Percentiles rank a stretch among this genome's conserved stretches.
Conservation (phyloP, 2,113 vertebrate genomes). For the Puntigrus tetrazona region DNA sequence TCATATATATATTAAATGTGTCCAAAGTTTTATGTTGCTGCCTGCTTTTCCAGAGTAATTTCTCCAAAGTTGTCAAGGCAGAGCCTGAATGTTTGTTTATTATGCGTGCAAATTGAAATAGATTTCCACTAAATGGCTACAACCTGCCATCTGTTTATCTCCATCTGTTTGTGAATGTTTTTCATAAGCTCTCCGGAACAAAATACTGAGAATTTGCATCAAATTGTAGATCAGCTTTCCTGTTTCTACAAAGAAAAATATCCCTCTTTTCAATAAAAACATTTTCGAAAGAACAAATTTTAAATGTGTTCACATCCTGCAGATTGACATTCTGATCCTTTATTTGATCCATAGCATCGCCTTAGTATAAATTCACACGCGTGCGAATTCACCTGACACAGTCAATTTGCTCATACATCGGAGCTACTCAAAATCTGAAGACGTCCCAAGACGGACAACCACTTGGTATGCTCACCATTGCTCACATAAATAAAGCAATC, state of each 20-base stretch:
- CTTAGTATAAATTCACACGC: constrained; percentile 40
- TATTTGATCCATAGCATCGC: constrained; percentile 32
- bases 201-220: constrained; percentile 12
- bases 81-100: constrained; percentile 27
- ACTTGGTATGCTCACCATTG: constrained; percentile 22
- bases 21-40: not conserved
- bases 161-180: constrained; percentile 24
- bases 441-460: constrained; percentile 39
- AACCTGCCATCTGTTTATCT: constrained; percentile 18
- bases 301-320: not conserved
- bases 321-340: constrained; percentile 19
- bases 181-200: not conserved
- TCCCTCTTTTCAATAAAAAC: not conserved
- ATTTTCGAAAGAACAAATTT: not conserved
- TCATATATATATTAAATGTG: not conserved
- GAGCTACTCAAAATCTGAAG: constrained; percentile 34
- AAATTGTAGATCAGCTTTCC: not conserved
- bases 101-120: constrained; percentile 27
- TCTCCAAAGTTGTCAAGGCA: not conserved
- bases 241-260: not conserved
- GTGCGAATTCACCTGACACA: constrained; percentile 34
- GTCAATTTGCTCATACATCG: not conserved
- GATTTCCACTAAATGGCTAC: constrained; percentile 19
- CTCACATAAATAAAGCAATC: constrained; percentile 43
- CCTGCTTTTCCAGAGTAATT: not conserved